Evolutionary conservation across 2,113 vertebrate species (phyloP).

Genomic region (Neoarius graeffei): DNA sequence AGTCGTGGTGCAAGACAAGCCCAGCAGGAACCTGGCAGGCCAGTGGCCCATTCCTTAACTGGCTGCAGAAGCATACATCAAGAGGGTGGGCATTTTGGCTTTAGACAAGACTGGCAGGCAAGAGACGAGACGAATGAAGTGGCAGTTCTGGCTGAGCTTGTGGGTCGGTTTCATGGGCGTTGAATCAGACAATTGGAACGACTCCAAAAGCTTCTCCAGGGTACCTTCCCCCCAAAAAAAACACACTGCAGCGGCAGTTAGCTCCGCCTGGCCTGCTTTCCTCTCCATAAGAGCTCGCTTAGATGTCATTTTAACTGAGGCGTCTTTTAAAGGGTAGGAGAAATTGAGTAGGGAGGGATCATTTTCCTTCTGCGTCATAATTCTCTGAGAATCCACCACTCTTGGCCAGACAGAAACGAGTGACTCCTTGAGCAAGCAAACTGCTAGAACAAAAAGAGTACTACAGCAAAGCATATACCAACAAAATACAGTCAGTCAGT

Average conservation of each 20-base stretch:
- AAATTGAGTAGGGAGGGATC: slow-evolving; percentile 35
- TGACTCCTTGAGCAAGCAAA: background rate
- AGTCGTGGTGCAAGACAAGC: slow-evolving; percentile 10
- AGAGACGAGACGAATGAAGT: slow-evolving; percentile 6
- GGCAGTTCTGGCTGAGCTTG: slow-evolving; percentile 30
- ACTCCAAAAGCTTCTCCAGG: slow-evolving; percentile 41
- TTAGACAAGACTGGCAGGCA: slow-evolving; percentile 36
- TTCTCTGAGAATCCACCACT: background rate
- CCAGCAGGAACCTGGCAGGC: slow-evolving; percentile 45
- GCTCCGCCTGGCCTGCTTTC: slow-evolving; percentile 32
- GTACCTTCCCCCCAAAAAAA: slow-evolving; percentile 10
- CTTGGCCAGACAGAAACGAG: background rate
- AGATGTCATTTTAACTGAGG: slow-evolving; percentile 7
- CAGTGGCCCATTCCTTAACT: slow-evolving; percentile 21
- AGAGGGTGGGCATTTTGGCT: slow-evolving; percentile 35
- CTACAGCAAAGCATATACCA: background rate
- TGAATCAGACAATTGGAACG: slow-evolving; percentile 44
- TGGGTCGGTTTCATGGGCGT: slow-evolving; percentile 47
- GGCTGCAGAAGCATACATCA: slow-evolving; percentile 51
- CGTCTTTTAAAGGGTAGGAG: slow-evolving; percentile 22
- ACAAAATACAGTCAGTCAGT: background rate
- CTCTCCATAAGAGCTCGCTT: slow-evolving; percentile 28
- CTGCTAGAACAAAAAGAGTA: background rate
- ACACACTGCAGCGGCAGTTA: slow-evolving; percentile 30
- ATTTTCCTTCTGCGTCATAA: background rate